Percentiles rank a stretch among this genome's conserved stretches.
phyloP scores from a whole-genome alignment of 2,113 vertebrate species.

The Phainopepla nitens region DNA sequence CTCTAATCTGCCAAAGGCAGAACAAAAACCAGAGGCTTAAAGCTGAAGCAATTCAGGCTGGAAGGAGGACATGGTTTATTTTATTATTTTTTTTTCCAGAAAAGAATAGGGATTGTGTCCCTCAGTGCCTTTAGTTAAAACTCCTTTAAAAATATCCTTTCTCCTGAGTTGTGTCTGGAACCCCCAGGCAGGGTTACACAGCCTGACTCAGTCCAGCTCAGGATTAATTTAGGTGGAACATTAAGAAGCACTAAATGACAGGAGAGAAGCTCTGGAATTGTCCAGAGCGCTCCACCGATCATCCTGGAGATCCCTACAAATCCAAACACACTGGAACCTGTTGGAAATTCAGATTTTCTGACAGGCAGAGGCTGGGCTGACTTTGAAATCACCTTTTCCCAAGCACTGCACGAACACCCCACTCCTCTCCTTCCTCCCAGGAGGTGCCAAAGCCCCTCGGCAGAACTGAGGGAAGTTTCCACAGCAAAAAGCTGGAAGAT shows the following conservation, averaged over 20 bases:
- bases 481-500: not conserved
- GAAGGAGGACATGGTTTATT: not conserved
- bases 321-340: rapidly evolving
- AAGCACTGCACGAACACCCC: not conserved
- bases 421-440: not conserved
- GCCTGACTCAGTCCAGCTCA: not conserved
- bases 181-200: not conserved
- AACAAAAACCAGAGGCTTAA: not conserved
- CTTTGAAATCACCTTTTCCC: not conserved
- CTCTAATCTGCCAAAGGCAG: not conserved
- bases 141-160: no score
- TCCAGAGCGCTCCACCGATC: not conserved
- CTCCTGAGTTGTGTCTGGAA: not conserved
- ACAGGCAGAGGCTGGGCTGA: not conserved
- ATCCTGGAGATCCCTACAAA: not conserved
- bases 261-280: not conserved
- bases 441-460: not conserved
- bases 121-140: not conserved
- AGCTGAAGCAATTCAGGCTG: not conserved
- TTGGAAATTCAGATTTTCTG: not conserved
- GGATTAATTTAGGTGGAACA: not conserved
- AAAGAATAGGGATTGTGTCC: not conserved
- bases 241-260: not conserved
- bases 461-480: not conserved
- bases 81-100: not conserved